Evolutionary conservation across 2,888 invertebrate species (phyloP).

Genomic region (Neuroscelio doddi): DNA sequence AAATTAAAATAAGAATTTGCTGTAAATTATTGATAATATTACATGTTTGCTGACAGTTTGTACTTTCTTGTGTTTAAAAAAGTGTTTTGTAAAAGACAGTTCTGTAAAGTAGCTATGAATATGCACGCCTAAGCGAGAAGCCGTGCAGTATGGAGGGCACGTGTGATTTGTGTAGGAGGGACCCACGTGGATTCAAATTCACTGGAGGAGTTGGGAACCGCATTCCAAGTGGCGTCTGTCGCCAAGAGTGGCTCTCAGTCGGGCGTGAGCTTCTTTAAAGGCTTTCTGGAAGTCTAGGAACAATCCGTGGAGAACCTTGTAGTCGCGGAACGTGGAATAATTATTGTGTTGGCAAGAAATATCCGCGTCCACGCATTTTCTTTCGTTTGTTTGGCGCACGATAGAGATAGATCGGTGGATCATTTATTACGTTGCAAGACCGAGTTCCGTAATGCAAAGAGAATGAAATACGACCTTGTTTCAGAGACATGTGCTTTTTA

Average conservation of each 20-base stretch:
- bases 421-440: constrained; percentile 6
- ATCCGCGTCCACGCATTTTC: constrained; percentile 14
- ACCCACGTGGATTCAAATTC: constrained; percentile 39
- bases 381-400: background rate
- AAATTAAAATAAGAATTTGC: too few species aligned
- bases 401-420: background rate
- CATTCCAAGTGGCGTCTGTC: constrained; percentile 66
- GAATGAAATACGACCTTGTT: constrained; percentile 15
- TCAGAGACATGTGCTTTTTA: too few species aligned
- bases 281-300: background rate
- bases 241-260: constrained; percentile 64
- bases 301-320: constrained; percentile 17
- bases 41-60: too few species aligned
- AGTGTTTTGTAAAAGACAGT: too few species aligned
- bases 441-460: constrained; percentile 3
- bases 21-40: too few species aligned
- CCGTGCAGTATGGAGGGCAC: too few species aligned
- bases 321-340: constrained; percentile 25
- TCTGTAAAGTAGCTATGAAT: too few species aligned
- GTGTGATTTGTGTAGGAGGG: constrained; percentile 9
- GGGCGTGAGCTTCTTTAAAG: constrained; percentile 28
- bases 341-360: constrained; percentile 17
- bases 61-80: too few species aligned
- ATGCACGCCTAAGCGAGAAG: too few species aligned
- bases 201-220: constrained; percentile 59